A percentile compares a stretch with the other conserved stretches of the same genome.
Conservation (phyloP, 2,888 invertebrate genomes). For the Buathra laborator region DNA sequence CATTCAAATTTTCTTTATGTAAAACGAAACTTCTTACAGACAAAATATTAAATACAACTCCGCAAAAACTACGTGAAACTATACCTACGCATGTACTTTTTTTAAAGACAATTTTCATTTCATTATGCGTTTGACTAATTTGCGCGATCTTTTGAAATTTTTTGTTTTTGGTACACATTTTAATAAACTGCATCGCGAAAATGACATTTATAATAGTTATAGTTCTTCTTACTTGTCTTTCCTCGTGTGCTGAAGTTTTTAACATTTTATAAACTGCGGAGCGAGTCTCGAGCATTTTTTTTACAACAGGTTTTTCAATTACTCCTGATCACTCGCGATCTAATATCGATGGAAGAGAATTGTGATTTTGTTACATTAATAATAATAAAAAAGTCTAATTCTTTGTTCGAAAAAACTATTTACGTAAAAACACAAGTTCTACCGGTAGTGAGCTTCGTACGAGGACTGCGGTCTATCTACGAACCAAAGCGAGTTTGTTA, state of each 20-base stretch:
- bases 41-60: too few relatives aligned
- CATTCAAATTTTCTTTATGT: too few relatives aligned
- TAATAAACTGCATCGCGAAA: neutral
- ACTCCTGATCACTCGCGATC: constrained; percentile 9
- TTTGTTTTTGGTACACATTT: neutral
- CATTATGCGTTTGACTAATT: too few relatives aligned
- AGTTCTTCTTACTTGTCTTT: constrained; percentile 81
- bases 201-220: constrained; percentile 23
- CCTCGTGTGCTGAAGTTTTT: constrained; percentile 83
- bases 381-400: neutral
- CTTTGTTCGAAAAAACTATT: neutral
- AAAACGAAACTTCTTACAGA: too few relatives aligned
- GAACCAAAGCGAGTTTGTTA: constrained; percentile 47
- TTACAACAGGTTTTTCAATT: constrained; percentile 6
- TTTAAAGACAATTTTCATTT: neutral
- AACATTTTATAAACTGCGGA: constrained; percentile 85
- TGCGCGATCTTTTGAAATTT: neutral
- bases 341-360: neutral
- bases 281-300: constrained; percentile 83
- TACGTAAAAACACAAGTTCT: constrained; percentile 42
- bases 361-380: neutral
- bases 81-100: neutral
- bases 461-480: constrained; percentile 42
- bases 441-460: constrained; percentile 33
- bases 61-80: too few relatives aligned